phyloP scores from a whole-genome alignment of 1,140 invertebrate genomes.

The Tetramorium simillimum region DNA sequence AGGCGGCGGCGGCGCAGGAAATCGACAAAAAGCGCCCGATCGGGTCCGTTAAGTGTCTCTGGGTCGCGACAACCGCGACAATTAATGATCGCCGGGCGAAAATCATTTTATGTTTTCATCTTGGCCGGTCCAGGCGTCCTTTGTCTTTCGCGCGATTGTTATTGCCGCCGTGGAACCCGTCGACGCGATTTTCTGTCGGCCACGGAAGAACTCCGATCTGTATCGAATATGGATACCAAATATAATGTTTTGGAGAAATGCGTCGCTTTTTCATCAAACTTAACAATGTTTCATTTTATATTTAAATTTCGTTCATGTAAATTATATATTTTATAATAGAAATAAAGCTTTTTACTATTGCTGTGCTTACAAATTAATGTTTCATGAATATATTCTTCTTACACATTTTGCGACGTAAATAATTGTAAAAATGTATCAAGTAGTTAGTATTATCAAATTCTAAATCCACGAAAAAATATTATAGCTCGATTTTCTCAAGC shows the following conservation, averaged over 20 bases:
- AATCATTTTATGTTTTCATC: conserved; percentile 82
- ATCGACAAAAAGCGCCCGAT: conserved; percentile 69
- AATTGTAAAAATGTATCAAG: not conserved
- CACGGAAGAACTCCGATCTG: not conserved
- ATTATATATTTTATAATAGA: not conserved
- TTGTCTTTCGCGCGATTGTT: not conserved
- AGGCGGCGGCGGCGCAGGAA: conserved; percentile 46
- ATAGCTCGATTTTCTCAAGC: not conserved
- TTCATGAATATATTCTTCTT: not conserved
- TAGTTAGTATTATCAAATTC: not conserved
- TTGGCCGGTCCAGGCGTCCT: not conserved
- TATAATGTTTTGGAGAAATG: not conserved
- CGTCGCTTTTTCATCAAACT: not conserved
- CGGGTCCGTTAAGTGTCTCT: conserved; percentile 68
- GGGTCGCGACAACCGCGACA: conserved; percentile 68
- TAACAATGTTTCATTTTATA: not conserved
- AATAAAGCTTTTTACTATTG: not conserved
- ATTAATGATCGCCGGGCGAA: conserved; percentile 77
- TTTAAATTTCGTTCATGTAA: not conserved
- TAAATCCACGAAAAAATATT: conserved; percentile 5
- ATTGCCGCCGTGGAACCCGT: not conserved
- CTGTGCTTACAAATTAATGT: not conserved
- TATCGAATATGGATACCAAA: not conserved
- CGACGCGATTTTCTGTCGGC: not conserved
- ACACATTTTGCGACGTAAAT: not conserved